A percentile compares a stretch with the other conserved stretches of the same genome.
Evolutionary conservation across 2,888 invertebrate species (phyloP).

Genomic region (Dasysyrphus tricinctus): DNA sequence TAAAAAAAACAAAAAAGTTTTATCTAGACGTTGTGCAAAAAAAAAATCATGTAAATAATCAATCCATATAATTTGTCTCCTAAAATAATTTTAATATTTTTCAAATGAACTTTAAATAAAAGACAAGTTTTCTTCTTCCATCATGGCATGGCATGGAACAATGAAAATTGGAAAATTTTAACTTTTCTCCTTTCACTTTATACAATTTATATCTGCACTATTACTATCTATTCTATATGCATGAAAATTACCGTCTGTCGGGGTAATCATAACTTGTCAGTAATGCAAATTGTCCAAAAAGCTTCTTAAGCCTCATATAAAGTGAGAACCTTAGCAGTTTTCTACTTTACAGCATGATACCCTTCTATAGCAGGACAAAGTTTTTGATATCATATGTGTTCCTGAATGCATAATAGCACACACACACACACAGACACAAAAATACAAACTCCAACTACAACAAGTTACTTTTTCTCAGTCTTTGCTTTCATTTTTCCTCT

Average conservation of each 20-base stretch:
- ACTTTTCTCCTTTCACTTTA: not conserved
- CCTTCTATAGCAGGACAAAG: not conserved
- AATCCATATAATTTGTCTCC: no score
- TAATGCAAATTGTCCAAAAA: slow-evolving; percentile 33
- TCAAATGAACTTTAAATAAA: no score
- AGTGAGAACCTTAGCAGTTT: slow-evolving; percentile 1
- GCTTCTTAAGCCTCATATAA: slow-evolving; percentile 10
- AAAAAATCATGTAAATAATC: no score
- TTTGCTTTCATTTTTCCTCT: not conserved
- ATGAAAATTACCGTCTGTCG: slow-evolving; percentile 5
- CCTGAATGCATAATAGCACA: not conserved
- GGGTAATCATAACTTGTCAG: slow-evolving; percentile 30
- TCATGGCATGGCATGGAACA: not conserved
- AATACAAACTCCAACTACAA: not conserved
- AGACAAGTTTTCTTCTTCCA: not conserved
- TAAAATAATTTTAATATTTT: no score
- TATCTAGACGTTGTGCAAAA: no score
- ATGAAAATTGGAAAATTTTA: not conserved
- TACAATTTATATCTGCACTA: not conserved
- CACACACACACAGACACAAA: not conserved
- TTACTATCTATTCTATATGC: not conserved
- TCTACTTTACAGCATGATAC: not conserved
- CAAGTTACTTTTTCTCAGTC: not conserved
- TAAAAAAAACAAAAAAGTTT: no score
- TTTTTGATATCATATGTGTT: slow-evolving; percentile 9